Conservation (phyloP, 2,113 vertebrate species). For the Perca flavescens region DNA sequence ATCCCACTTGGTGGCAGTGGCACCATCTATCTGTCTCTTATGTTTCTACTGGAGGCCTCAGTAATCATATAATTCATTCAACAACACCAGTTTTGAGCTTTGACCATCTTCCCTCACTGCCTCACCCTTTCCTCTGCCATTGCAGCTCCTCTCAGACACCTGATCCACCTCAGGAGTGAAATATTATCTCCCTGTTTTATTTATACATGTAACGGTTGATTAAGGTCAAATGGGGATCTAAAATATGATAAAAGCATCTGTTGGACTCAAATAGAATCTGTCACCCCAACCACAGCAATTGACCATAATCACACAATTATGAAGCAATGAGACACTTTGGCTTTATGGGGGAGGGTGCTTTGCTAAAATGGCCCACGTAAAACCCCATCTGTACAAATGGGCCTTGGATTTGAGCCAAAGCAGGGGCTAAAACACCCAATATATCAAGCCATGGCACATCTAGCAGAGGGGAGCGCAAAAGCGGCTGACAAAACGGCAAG, state of each 20-base stretch:
- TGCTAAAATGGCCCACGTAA: constrained; percentile 75
- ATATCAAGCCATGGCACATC: constrained; percentile 64
- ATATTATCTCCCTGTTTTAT: constrained; percentile 52
- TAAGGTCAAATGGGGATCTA: constrained; percentile 70
- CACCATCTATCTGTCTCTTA: constrained; percentile 19
- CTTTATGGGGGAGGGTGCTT: constrained; percentile 77
- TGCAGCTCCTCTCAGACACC: constrained; percentile 10
- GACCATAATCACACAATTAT: constrained; percentile 78
- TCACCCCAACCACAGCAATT: constrained; percentile 70
- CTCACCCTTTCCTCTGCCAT: neutral
- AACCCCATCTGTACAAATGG: constrained; percentile 77
- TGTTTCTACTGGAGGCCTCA: neutral
- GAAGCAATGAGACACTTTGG: constrained; percentile 74
- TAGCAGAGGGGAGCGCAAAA: constrained; percentile 29
- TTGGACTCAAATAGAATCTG: constrained; percentile 58
- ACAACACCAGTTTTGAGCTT: neutral
- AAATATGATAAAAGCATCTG: constrained; percentile 75
- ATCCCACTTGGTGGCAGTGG: constrained; percentile 73
- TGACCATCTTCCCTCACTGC: neutral
- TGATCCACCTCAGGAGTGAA: constrained; percentile 51
- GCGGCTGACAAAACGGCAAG: constrained; percentile 36
- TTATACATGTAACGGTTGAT: constrained; percentile 69
- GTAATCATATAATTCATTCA: neutral
- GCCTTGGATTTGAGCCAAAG: constrained; percentile 73
- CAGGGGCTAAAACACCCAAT: constrained; percentile 65